Percentiles rank a stretch among this genome's conserved stretches.
Evolutionary conservation across 2,797 vertebrate genomes (phyloP).

Genomic region (Poecilia gillii): DNA sequence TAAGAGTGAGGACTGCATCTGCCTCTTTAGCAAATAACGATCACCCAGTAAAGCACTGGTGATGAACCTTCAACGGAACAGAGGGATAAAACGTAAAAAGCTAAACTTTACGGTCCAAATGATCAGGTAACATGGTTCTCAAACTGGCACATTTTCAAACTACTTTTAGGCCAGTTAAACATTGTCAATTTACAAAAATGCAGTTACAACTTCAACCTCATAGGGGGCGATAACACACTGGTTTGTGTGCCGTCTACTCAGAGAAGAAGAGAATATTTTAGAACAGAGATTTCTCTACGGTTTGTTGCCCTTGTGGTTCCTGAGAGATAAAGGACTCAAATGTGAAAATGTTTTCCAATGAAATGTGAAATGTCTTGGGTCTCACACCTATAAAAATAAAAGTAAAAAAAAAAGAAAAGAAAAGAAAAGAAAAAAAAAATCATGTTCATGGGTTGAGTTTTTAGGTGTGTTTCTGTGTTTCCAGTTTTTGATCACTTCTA

Average conservation of each 20-base stretch:
- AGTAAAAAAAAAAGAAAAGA: no score
- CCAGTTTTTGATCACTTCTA: no score
- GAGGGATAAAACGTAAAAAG: slow-evolving; percentile 3
- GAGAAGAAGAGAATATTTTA: background rate
- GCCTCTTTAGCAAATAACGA: background rate
- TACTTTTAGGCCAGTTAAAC: background rate
- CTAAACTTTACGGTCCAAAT: background rate
- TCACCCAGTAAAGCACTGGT: slow-evolving; percentile 32
- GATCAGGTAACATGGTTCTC: background rate
- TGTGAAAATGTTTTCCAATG: background rate
- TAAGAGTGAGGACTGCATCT: slow-evolving; percentile 35
- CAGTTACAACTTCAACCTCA: background rate
- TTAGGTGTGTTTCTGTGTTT: no score
- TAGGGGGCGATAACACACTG: background rate
- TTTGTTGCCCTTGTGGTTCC: background rate
- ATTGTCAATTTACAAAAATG: background rate
- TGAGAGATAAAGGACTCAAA: background rate
- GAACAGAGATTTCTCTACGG: background rate
- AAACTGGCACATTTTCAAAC: background rate
- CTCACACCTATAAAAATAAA: background rate
- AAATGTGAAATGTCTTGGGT: background rate
- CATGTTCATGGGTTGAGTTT: no score
- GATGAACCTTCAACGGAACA: slow-evolving; percentile 30
- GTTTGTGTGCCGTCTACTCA: background rate
- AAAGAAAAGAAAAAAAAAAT: no score